Evolutionary conservation across 2,113 vertebrate species (phyloP), one percentile per base, ranked within the genome.

Genomic region (Rutilus rutilus): DNA sequence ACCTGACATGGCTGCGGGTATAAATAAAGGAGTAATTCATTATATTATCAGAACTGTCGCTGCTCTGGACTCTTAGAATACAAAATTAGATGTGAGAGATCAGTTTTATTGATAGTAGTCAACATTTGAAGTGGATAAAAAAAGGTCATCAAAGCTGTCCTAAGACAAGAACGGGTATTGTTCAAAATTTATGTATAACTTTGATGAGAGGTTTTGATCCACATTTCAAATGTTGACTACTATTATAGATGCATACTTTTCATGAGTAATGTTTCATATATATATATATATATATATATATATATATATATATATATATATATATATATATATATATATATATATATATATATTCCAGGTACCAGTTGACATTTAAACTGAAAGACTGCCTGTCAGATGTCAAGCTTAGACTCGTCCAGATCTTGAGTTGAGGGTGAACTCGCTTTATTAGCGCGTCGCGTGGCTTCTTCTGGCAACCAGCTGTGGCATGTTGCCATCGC

Each of bases 401-500:
- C 86, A 84, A 62, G 76, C n/a, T 50, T 25, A 75, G 36, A 84
- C 82, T 73, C 60, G 82, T 62, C 21, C 33, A 59, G 14, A 21
- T 79, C 17, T 47, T 76, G 42, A 27, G 50, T 6, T 19, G 15
- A 36, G 5, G 12, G 12, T 54, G 65, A 45, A 42, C 45, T 45
- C 8, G 6, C 2, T 71, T 67, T 47, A 75, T 45, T 30, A 27
- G 79, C 71, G 47, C 39, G 30, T 75, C 71, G 47, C 39, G 30
- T 75, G 65, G 30, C 19, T 73, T 67, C 25, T 54, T 52, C 62
- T 67, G 45, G 21, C 7, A 82, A 59, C 78, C 45, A 75, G 78
- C 60, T 73, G 33, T 74, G 25, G 78, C 78, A 81, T 81, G 85
- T 81, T 81, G 52, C 77, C 84, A 80, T 45, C 2, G 54, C 54